phyloP scores from a whole-genome alignment of 1,140 invertebrate genomes.

The Leucophenga varia region DNA sequence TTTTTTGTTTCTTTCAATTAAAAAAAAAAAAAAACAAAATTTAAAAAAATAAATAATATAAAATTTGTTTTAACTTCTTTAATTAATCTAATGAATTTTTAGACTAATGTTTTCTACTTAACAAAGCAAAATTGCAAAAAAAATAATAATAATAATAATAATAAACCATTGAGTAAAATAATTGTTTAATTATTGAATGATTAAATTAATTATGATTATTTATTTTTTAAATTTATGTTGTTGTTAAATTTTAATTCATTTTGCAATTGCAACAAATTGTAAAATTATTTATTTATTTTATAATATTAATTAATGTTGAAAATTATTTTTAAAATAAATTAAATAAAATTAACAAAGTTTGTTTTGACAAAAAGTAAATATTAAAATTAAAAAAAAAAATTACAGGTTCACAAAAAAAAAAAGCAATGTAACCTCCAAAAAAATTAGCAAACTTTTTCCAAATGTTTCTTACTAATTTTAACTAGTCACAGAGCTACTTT shows the following conservation, averaged over 20 bases:
- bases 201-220: conserved; percentile 14
- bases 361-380: conserved; percentile 4
- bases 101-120: conserved; percentile 26
- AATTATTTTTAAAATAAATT: conserved; percentile 41
- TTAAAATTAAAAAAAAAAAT: conserved; percentile 19
- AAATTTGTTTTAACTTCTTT: conserved; percentile 24
- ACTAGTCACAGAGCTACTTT: conserved; percentile 51
- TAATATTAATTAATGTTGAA: conserved; percentile 43
- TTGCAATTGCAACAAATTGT: conserved; percentile 34
- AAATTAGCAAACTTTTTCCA: conserved; percentile 30
- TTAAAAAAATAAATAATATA: conserved; percentile 10
- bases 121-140: too few relatives aligned
- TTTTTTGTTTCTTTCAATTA: background rate
- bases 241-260: conserved; percentile 35
- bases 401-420: conserved; percentile 17
- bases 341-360: conserved; percentile 36
- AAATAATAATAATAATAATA: too few relatives aligned
- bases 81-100: conserved; percentile 41
- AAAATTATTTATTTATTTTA: conserved; percentile 54
- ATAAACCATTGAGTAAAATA: conserved; percentile 17
- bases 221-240: conserved; percentile 34
- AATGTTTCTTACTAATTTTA: conserved; percentile 42
- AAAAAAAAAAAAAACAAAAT: conserved; percentile 4
- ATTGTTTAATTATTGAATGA: conserved; percentile 22
- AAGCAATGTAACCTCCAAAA: conserved; percentile 26